Base-by-base conservation (phyloP, 2,888 invertebrate species). In the Metalampra italica region DNA sequence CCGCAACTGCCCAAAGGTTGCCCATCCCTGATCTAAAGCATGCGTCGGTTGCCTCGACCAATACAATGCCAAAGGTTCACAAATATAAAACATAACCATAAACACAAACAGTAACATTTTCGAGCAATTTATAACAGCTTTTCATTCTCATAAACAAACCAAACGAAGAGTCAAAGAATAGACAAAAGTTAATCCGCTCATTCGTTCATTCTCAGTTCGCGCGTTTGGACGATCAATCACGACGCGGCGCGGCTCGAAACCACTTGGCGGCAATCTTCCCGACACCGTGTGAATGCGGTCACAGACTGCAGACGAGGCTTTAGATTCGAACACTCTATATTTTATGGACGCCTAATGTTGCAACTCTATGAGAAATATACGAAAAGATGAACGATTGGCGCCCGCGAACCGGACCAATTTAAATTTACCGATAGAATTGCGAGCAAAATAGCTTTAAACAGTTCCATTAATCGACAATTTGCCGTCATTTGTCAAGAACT, bases 231-330 rank as follows among this genome's bases (percentile, higher is more conserved):
- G 67, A 87, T 86, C 84, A 84, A 87, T 87, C 87, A 86, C 78
- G n/a, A n/a, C n/a, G n/a, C n/a, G n/a, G n/a, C n/a, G 54, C 74
- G 55, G 71, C 66, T 71, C 74, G 75, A 71, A 75, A 72, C 75
- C 68, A 69, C 75, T 75, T 68, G 75, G 74, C 75, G 65, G 78
- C 79, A 81, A 82, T 78, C 78, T 78, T 61, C 77, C 66, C 59
- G 66, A 56, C 56, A 78, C 65, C 87, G 87, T 88, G 87, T 81
- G 87, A 88, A 88, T 67, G 84, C 85, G 85, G 85, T 79, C 87
- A 80, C 74, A 67, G 56, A 58, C 62, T 36, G 22, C 22, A 36
- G 36, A 36, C 36, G 36, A 36, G 64, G 64, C 62, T 54, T 36
- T 36, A 36, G 36, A 15, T 13, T 13, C 30, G 36, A 42, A 29